phyloP scores from a whole-genome alignment of 1,140 invertebrate genomes.

The Thereuonema tuberculata region DNA sequence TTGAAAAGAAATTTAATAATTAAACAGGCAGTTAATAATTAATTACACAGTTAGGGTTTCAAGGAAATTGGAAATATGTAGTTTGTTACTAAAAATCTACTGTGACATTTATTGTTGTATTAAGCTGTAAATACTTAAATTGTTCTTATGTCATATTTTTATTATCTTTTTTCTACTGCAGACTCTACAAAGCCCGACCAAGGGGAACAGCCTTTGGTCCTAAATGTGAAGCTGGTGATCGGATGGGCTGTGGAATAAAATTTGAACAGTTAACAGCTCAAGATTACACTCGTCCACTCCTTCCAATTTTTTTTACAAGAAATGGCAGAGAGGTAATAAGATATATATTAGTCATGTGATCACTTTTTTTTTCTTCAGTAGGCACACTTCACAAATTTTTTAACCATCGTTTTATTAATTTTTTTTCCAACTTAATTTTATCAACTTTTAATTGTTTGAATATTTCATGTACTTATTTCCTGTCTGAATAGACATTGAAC shows the following conservation, averaged over 20 bases:
- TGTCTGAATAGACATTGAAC: too few relatives aligned
- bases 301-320: conserved; percentile 36
- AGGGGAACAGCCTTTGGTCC: conserved; percentile 31
- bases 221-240: conserved; percentile 32
- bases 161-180: too few relatives aligned
- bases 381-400: background rate
- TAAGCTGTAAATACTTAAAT: background rate
- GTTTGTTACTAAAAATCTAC: too few relatives aligned
- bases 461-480: too few relatives aligned
- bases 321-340: conserved; percentile 38
- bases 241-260: conserved; percentile 37
- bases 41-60: too few relatives aligned
- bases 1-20: too few relatives aligned
- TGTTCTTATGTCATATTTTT: background rate
- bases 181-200: conserved; percentile 22
- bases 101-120: background rate
- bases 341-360: background rate
- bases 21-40: too few relatives aligned
- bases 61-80: too few relatives aligned
- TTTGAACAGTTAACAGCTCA: conserved; percentile 23
- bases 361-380: background rate
- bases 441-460: too few relatives aligned
- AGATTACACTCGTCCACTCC: conserved; percentile 19
- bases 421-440: background rate
- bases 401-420: background rate